Conservation (phyloP, 1,140 invertebrate genomes). For the Campoletis sonorensis region DNA sequence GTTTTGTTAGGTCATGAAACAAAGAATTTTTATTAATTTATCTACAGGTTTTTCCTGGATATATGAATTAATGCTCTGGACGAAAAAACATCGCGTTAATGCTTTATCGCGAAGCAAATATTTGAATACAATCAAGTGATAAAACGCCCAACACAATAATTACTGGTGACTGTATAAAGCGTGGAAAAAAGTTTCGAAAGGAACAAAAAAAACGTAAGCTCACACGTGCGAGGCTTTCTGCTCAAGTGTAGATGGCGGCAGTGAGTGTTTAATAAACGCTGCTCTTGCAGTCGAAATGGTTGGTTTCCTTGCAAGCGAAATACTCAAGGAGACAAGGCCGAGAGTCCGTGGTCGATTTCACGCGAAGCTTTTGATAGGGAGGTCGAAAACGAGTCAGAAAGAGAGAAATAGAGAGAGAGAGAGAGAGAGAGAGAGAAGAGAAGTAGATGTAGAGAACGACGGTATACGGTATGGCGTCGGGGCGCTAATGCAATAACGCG, state of each 20-base stretch:
- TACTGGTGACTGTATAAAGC: no score
- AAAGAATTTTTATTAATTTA: no score
- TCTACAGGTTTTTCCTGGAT: no score
- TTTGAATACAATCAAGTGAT: no score
- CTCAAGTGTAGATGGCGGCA: neutral
- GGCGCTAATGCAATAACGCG: conserved; percentile 73
- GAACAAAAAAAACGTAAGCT: neutral
- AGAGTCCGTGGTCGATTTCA: conserved; percentile 26
- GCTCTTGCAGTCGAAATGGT: neutral
- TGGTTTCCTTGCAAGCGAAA: neutral
- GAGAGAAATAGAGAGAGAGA: conserved; percentile 6
- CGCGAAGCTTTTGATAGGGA: neutral
- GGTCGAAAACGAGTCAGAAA: neutral
- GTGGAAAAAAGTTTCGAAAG: no score
- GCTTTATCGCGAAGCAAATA: no score
- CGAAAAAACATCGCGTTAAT: no score
- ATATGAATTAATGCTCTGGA: no score
- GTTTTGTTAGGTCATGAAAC: no score
- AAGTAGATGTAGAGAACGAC: neutral
- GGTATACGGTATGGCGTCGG: conserved; percentile 45
- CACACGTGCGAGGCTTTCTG: neutral
- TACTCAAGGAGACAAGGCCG: conserved; percentile 2
- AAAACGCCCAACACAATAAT: no score
- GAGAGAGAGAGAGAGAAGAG: conserved; percentile 39
- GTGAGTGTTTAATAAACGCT: neutral